Evolutionary conservation across 2,888 invertebrate species (phyloP).

Genomic region (Drosophila mayaguana): DNA sequence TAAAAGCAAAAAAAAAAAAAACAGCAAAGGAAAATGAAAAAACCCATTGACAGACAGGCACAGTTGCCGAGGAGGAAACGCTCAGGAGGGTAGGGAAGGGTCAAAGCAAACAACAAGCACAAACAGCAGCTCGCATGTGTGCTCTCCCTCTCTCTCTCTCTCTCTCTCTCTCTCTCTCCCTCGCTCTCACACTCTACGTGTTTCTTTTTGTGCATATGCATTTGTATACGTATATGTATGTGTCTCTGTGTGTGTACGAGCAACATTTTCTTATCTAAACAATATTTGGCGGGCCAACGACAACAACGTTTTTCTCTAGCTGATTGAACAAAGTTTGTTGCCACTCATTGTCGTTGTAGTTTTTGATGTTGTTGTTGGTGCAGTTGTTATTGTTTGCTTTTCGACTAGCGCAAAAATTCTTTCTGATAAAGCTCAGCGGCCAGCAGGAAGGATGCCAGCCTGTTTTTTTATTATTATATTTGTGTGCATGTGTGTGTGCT

Average conservation of each 20-base stretch:
- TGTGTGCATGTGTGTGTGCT: neutral
- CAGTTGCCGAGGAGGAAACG: neutral
- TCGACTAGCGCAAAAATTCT: slow-evolving; percentile 51
- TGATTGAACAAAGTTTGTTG: slow-evolving; percentile 77
- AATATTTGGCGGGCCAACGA: slow-evolving; percentile 66
- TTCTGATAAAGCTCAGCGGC: slow-evolving; percentile 53
- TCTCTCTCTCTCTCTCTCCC: slow-evolving; percentile 4
- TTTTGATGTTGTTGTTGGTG: slow-evolving; percentile 22
- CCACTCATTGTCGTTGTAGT: slow-evolving; percentile 23
- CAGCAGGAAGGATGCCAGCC: slow-evolving; percentile 41
- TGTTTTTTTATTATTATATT: slow-evolving; percentile 15
- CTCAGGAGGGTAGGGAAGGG: neutral
- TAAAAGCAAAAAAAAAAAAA: slow-evolving; percentile 33
- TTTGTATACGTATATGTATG: slow-evolving; percentile 10
- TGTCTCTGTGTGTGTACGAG: slow-evolving; percentile 33
- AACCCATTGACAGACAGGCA: slow-evolving; percentile 50
- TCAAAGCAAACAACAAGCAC: slow-evolving; percentile 34
- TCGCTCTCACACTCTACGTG: neutral
- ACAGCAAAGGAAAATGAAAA: slow-evolving; percentile 50
- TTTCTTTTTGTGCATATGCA: slow-evolving; percentile 11
- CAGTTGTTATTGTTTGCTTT: slow-evolving; percentile 44
- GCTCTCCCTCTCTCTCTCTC: slow-evolving; percentile 5
- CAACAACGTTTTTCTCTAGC: slow-evolving; percentile 62
- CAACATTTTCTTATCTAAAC: slow-evolving; percentile 79
- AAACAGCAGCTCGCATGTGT: slow-evolving; percentile 45